phyloP scores from a whole-genome alignment of 2,797 vertebrate species.

The Pristis pectinata region DNA sequence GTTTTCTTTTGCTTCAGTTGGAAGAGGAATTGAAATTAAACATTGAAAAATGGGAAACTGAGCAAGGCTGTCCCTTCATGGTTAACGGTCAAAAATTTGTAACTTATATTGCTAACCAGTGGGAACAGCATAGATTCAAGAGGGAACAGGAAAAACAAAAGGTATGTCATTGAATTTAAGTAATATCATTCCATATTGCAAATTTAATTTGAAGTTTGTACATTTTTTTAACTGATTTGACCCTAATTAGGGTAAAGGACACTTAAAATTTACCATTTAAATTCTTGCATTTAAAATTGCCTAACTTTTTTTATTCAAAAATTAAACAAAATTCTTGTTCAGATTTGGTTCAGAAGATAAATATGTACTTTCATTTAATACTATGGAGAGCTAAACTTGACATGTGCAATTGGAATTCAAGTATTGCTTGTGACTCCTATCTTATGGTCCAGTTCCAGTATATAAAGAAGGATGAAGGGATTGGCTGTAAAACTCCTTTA shows the following conservation, averaged over 20 bases:
- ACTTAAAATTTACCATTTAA: too few species aligned
- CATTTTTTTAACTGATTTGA: not conserved
- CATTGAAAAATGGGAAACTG: constrained; percentile 51
- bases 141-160: constrained; percentile 53
- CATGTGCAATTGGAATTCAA: not conserved
- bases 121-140: constrained; percentile 51
- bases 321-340: not conserved
- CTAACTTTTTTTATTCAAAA: not conserved
- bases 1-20: constrained; percentile 46
- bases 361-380: not conserved
- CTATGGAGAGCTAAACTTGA: not conserved
- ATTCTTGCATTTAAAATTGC: not conserved
- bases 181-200: not conserved
- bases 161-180: constrained; percentile 44
- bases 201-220: not conserved
- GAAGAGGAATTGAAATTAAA: constrained; percentile 52
- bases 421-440: not conserved
- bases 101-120: constrained; percentile 50
- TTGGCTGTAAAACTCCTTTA: constrained; percentile 40
- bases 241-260: not conserved
- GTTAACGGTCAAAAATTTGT: constrained; percentile 50
- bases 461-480: constrained; percentile 41
- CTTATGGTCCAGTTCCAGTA: constrained; percentile 35
- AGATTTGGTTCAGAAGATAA: not conserved
- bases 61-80: constrained; percentile 47